Evolutionary conservation across 2,113 vertebrate genomes (phyloP).

Genomic region (Coturnix japonica): DNA sequence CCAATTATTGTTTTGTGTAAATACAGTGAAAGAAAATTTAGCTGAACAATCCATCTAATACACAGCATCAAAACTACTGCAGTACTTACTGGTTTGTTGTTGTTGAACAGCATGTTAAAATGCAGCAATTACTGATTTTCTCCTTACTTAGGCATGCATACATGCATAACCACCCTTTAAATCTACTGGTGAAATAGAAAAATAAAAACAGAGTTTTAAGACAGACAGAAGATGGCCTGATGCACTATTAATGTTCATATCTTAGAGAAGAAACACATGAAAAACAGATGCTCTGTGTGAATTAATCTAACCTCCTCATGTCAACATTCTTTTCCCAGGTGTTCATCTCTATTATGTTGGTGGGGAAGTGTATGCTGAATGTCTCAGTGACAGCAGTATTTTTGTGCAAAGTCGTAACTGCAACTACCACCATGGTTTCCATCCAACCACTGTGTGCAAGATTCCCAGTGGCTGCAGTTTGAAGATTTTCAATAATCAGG

Average conservation of each 20-base stretch:
- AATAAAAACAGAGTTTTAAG: background rate
- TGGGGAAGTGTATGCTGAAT: slow-evolving; percentile 97
- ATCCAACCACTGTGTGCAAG: slow-evolving; percentile 98
- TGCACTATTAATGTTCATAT: background rate
- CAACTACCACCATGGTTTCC: slow-evolving; percentile 98
- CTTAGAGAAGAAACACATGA: background rate
- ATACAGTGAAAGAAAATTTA: background rate
- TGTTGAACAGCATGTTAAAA: background rate
- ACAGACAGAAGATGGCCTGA: background rate
- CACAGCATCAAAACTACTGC: background rate
- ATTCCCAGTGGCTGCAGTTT: slow-evolving; percentile 97
- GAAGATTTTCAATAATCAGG: slow-evolving; percentile 99
- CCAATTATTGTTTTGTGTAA: background rate
- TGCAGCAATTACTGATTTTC: background rate
- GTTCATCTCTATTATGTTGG: slow-evolving; percentile 98
- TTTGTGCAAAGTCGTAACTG: slow-evolving; percentile 99
- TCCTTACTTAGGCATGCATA: too few species aligned
- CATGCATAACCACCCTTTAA: background rate
- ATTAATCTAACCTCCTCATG: background rate
- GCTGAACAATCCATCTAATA: background rate
- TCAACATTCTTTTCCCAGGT: slow-evolving; percentile 75
- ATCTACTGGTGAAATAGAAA: background rate
- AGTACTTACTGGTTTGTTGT: background rate
- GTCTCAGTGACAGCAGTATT: slow-evolving; percentile 98
- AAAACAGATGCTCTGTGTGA: background rate